Evolutionary conservation across 2,113 vertebrate genomes (phyloP).

Genomic region (Baryphthengus martii): DNA sequence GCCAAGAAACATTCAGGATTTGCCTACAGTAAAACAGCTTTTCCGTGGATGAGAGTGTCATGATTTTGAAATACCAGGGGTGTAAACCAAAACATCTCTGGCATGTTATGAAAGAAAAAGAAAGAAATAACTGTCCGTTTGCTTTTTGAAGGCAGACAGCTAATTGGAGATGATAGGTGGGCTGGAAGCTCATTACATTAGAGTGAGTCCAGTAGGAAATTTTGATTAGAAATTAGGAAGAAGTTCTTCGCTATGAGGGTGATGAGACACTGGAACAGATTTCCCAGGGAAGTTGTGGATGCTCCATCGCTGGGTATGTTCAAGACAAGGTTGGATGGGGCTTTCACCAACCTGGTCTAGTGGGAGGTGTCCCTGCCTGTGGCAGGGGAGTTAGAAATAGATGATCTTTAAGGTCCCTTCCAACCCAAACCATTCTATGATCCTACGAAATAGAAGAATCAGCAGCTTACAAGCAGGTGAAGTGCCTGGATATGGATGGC

Average conservation of each 20-base stretch:
- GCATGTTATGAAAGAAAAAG: background rate
- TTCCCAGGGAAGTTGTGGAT: too few species aligned
- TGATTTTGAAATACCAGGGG: slow-evolving; percentile 5
- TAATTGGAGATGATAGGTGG: background rate
- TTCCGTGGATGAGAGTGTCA: background rate
- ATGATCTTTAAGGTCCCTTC: too few species aligned
- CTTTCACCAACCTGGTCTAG: too few species aligned
- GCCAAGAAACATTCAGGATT: background rate
- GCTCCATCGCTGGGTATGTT: too few species aligned
- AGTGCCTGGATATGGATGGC: background rate
- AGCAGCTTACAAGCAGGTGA: background rate
- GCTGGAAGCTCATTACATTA: background rate
- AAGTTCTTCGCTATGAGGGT: too few species aligned
- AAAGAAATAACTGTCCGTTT: background rate
- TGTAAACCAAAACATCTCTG: slow-evolving; percentile 19
- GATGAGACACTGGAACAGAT: too few species aligned
- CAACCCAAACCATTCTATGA: too few species aligned
- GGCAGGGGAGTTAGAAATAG: too few species aligned
- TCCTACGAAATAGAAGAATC: background rate
- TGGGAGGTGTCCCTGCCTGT: too few species aligned
- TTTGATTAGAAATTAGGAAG: too few species aligned
- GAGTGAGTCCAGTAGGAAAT: background rate
- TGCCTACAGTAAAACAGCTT: slow-evolving; percentile 10
- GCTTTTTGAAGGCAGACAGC: background rate
- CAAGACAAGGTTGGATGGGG: too few species aligned